A percentile compares a stretch with the other conserved stretches of the same genome.
These are phyloP conservation scores for Podabrus alpinus DNA, from an alignment of 2,888 invertebrate species.

Conservation along the genomic window DNA sequence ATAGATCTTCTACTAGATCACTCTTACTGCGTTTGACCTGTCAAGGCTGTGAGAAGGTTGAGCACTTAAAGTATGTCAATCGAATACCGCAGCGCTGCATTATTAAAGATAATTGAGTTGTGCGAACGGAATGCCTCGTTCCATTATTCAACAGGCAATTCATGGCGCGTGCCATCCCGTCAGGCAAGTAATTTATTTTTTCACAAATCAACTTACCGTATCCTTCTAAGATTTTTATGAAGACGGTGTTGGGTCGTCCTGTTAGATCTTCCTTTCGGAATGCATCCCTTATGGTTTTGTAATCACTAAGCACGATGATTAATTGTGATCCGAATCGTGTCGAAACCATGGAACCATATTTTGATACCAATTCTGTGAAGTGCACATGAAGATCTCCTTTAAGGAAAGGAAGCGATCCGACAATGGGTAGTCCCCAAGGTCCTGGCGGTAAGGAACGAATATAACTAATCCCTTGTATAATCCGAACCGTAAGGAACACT, in stretches of 20 bases:
- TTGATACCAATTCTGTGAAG: slow-evolving; percentile 74
- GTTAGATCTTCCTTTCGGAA: slow-evolving; percentile 87
- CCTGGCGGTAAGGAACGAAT: slow-evolving; percentile 75
- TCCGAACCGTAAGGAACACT: slow-evolving; percentile 54
- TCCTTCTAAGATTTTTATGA: slow-evolving; percentile 84
- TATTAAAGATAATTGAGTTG: slow-evolving; percentile 34
- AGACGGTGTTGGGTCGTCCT: slow-evolving; percentile 83
- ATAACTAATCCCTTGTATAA: slow-evolving; percentile 49
- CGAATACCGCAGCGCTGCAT: slow-evolving; percentile 36
- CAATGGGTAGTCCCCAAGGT: slow-evolving; percentile 83
- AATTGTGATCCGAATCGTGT: slow-evolving; percentile 80
- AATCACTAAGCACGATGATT: slow-evolving; percentile 85
- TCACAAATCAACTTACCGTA: slow-evolving; percentile 72
- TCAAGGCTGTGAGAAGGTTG: slow-evolving; percentile 47
- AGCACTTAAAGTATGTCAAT: slow-evolving; percentile 47
- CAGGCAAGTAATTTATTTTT: slow-evolving; percentile 33
- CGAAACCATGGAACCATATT: slow-evolving; percentile 82
- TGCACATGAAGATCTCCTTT: slow-evolving; percentile 77
- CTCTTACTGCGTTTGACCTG: slow-evolving; percentile 50
- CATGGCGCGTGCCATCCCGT: slow-evolving; percentile 29
- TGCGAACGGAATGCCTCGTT: slow-evolving; percentile 23
- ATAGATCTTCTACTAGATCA: slow-evolving; percentile 36
- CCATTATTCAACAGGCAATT: slow-evolving; percentile 35
- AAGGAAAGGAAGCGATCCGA: slow-evolving; percentile 83
- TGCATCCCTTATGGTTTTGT: slow-evolving; percentile 82